Evolutionary conservation across 2,797 vertebrate species (phyloP).

Genomic region (Chelidonichthys spinosus): DNA sequence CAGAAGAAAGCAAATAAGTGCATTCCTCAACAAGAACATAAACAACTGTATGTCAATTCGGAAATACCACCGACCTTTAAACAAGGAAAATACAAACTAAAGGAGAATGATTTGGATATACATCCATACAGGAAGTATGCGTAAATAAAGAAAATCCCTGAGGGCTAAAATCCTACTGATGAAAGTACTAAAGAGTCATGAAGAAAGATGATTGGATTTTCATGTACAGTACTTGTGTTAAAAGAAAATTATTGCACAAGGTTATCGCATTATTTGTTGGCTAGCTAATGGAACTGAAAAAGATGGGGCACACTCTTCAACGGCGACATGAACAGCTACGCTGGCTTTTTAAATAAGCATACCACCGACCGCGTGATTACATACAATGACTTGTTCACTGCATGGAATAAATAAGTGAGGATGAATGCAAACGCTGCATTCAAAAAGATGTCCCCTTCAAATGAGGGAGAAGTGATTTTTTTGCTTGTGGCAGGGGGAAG

Average conservation of each 20-base stretch:
- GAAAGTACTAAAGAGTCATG: constrained; percentile 43
- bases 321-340: constrained; percentile 42
- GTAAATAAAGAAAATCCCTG: constrained; percentile 75
- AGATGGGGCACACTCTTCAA: constrained; percentile 49
- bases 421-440: constrained; percentile 49
- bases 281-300: constrained; percentile 49
- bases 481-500: constrained; percentile 67
- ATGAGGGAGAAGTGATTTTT: constrained; percentile 61
- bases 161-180: constrained; percentile 79
- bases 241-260: constrained; percentile 55
- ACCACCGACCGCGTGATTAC: constrained; percentile 39
- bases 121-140: constrained; percentile 26
- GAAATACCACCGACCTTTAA: constrained; percentile 26
- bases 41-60: constrained; percentile 6
- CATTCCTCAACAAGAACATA: constrained; percentile 6
- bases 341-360: constrained; percentile 51
- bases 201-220: constrained; percentile 41
- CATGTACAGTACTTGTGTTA: constrained; percentile 64
- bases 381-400: constrained; percentile 39
- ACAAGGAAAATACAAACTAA: constrained; percentile 24
- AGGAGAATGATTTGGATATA: constrained; percentile 27
- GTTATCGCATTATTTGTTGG: constrained; percentile 41
- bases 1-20: constrained; percentile 10
- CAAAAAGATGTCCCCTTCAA: constrained; percentile 65
- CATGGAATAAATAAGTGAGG: constrained; percentile 43